These are phyloP conservation scores for Tenthredo scrophulariae DNA, from an alignment of 2,888 invertebrate species.

Conservation along the genomic window DNA sequence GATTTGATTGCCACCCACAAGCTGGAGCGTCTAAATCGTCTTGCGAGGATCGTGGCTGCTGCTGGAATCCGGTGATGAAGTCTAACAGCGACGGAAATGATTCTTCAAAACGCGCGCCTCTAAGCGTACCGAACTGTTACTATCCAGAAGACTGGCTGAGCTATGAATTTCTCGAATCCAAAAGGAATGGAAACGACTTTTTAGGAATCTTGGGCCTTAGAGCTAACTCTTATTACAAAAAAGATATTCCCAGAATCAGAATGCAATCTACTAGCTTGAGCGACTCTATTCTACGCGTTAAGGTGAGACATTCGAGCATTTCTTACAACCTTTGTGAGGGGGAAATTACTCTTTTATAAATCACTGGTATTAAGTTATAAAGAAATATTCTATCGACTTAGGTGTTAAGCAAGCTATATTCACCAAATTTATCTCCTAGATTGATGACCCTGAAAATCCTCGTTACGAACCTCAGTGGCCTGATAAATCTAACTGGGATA, in stretches of 20 bases:
- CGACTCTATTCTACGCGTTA: slow-evolving; percentile 83
- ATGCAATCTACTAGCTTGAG: slow-evolving; percentile 84
- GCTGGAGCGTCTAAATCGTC: slow-evolving; percentile 78
- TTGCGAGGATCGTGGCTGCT: slow-evolving; percentile 86
- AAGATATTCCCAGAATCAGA: slow-evolving; percentile 82
- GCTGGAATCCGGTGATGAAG: slow-evolving; percentile 80
- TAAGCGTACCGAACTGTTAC: slow-evolving; percentile 86
- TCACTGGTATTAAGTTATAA: no score
- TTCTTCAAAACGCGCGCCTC: slow-evolving; percentile 65
- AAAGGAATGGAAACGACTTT: slow-evolving; percentile 81
- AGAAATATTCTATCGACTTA: not conserved
- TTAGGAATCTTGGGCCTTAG: slow-evolving; percentile 80
- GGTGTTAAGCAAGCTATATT: not conserved
- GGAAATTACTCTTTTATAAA: no score
- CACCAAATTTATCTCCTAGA: slow-evolving; percentile 74
- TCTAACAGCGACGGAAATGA: slow-evolving; percentile 57
- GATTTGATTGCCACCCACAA: slow-evolving; percentile 88
- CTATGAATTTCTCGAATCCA: slow-evolving; percentile 83
- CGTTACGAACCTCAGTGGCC: slow-evolving; percentile 87
- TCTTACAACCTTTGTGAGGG: not conserved
- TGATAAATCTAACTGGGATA: not conserved
- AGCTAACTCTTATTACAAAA: slow-evolving; percentile 83
- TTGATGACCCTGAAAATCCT: slow-evolving; percentile 78
- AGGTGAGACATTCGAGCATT: slow-evolving; percentile 78
- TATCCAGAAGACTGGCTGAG: slow-evolving; percentile 85